These are phyloP conservation scores for Streblospio benedicti DNA, from an alignment of 1,140 invertebrate species.

Conservation along the genomic window DNA sequence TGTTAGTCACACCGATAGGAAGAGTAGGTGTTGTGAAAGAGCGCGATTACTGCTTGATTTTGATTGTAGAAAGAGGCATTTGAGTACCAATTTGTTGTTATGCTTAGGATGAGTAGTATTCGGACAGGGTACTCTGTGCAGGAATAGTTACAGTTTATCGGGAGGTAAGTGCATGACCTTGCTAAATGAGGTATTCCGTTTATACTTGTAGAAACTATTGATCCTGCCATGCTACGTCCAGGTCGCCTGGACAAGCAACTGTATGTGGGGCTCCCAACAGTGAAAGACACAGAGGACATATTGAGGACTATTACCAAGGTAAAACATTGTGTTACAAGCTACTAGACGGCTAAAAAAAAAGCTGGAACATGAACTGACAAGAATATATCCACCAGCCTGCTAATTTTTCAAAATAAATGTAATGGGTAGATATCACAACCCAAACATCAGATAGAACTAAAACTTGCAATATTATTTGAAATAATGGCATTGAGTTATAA, in stretches of 20 bases:
- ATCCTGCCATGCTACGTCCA: constrained; percentile 87
- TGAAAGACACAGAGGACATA: constrained; percentile 76
- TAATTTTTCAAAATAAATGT: too few species aligned
- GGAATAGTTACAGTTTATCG: neutral
- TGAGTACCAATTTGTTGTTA: neutral
- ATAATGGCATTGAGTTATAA: neutral
- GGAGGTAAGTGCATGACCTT: neutral
- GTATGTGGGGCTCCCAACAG: constrained; percentile 81
- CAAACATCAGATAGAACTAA: neutral
- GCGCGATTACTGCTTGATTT: neutral
- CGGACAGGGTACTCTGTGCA: neutral
- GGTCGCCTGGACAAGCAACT: constrained; percentile 88
- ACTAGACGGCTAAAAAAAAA: neutral
- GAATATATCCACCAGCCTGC: neutral
- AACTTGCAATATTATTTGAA: neutral
- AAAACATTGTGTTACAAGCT: constrained; percentile 11
- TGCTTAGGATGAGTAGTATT: neutral
- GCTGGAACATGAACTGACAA: neutral
- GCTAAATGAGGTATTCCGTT: neutral
- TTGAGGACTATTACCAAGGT: constrained; percentile 83
- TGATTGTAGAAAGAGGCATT: neutral
- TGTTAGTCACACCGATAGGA: neutral
- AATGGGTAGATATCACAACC: too few species aligned
- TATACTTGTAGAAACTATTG: constrained; percentile 72
- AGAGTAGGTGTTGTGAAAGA: neutral